Conservation (phyloP, 2,113 vertebrate genomes). For the Hemicordylus capensis region DNA sequence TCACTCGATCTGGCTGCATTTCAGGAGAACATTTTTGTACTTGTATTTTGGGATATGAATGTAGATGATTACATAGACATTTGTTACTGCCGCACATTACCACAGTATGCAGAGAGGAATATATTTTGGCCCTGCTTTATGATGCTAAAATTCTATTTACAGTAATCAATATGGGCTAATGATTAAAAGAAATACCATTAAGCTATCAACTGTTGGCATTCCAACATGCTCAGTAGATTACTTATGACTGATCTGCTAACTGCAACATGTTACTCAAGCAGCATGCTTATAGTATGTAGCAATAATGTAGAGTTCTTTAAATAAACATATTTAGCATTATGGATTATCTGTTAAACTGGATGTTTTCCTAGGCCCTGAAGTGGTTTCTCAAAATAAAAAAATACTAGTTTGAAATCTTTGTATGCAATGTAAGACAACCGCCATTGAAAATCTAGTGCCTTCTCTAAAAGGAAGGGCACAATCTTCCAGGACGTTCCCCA, state of each 20-base stretch:
- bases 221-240: conserved; percentile 14
- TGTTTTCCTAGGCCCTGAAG: background rate
- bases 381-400: background rate
- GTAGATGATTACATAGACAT: background rate
- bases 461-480: background rate
- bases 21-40: background rate
- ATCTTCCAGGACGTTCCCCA: background rate
- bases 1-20: background rate
- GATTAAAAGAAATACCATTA: conserved; percentile 35
- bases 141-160: conserved; percentile 26
- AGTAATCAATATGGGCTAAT: conserved; percentile 26
- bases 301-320: conserved; percentile 20
- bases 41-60: background rate
- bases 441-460: background rate
- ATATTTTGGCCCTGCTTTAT: conserved; percentile 10
- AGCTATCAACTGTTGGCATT: conserved; percentile 23
- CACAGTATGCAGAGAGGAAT: background rate
- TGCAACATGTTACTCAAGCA: conserved; percentile 6
- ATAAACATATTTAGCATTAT: conserved; percentile 29
- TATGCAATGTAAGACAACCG: background rate
- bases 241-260: conserved; percentile 23
- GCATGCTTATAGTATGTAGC: background rate
- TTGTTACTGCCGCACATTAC: background rate
- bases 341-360: conserved; percentile 17
- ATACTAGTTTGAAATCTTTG: background rate